Evolutionary conservation across 1,140 invertebrate species (phyloP), one percentile per base, ranked within the genome.

Genomic region (Phthorimaea operculella): DNA sequence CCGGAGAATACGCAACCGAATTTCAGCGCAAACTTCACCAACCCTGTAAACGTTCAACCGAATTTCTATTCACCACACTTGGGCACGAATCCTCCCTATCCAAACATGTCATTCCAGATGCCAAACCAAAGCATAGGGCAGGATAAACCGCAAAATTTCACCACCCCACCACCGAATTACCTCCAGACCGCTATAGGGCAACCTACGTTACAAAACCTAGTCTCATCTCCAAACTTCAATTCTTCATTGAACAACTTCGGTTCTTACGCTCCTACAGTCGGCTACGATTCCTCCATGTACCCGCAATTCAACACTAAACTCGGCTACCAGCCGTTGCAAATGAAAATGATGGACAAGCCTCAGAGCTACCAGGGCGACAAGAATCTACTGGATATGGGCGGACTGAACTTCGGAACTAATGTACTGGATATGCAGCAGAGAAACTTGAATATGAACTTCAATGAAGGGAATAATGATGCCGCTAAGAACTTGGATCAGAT

Each of bases 251-350:
- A 64, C 33, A 74, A 48, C 14, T 79, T 76, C 33, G 59, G 54
- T 10, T 58, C 63, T 0, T 82, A 78, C 60, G 61, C 69, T 0
- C 54, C 69, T 0, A n/a, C 66, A 0, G 69, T 78, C 4, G 60
- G 64, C 6, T 84, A 82, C 54, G 80, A 84, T 49, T 70, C 80
- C 1, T 60, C 77, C 0, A 78, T 84, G 77, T 84, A 84, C 58
- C 79, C 80, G 0, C 76, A 82, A 42, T 84, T 82, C 54, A 60
- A 16, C 39, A 75, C 67, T 33, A 83, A 77, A 54, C 51, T 77
- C 6, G 51, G 58, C 9, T 80, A 70, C 64, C 77, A 68, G 28
- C 70, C 71, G 3, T 16, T 72, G 15, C 68, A 72, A 33, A 65
- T 68, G 63, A 68, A 72, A 51, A 63, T 70, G 50, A 36, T 64